Evolutionary conservation across 2,888 invertebrate species (phyloP), one percentile per base, ranked within the genome.

Genomic region (Sinelater perroti): DNA sequence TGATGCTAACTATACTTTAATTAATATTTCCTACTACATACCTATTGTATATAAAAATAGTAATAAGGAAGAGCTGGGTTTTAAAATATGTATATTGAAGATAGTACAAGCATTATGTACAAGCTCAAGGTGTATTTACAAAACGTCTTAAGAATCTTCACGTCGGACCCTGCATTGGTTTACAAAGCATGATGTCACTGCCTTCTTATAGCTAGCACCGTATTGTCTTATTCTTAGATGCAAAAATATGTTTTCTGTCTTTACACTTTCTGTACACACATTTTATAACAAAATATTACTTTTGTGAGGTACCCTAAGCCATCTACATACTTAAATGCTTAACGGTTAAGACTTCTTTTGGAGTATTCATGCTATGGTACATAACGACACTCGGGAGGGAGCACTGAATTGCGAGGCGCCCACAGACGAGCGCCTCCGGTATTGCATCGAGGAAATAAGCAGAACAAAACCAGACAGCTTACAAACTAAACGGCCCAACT

Each of bases 211-310:
- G 45, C 61, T 62, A 62, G 62, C 62, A 62, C 62, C 64, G 47
- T 62, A 60, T 60, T 60, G 60, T 64, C 61, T 62, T 64, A 64
- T 56, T 60, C 47, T 57, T 58, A 64, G 56, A 56, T 58, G 58
- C 52, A 58, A 62, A 64, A 64, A 64, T 60, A 62, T 52, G 47
- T 60, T 59, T 55, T 55, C 59, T 60, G 55, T 56, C 60, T 60
- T 56, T 52, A 60, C 55, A 60, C 59, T 60, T 51, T 50, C 51
- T 60, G 52, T 56, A 55, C 53, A 55, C 53, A 56, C 54, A 57
- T 58, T 52, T 60, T 50, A 42, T 61, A 51, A 60, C 60, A 64
- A 64, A 64, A 64, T 64, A 64, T 59, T 64, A 46, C 28, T 56
- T 60, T 55, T 45, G 51, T 60, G 54, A 55, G 55, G 55, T 60